Evolutionary conservation across 2,888 invertebrate species (phyloP).

Genomic region (Diplazon laetatorius): DNA sequence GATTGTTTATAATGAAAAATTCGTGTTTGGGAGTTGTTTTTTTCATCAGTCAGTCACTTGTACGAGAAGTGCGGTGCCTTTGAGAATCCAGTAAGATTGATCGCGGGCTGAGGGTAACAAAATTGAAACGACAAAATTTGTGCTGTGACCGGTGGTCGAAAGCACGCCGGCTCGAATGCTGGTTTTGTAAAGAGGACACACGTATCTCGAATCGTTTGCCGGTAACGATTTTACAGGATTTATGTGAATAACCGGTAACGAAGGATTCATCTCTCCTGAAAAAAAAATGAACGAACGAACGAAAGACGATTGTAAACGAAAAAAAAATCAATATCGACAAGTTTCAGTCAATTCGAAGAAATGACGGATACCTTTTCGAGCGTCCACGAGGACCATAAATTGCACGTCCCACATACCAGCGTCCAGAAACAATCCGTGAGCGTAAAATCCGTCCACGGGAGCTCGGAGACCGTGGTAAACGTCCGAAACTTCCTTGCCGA

Average conservation of each 20-base stretch:
- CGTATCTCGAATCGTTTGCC: slow-evolving; percentile 86
- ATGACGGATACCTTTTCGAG: slow-evolving; percentile 86
- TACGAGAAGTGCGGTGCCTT: slow-evolving; percentile 93
- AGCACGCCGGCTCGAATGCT: slow-evolving; percentile 92
- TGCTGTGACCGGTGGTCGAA: slow-evolving; percentile 96
- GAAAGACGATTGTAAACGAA: too few relatives aligned
- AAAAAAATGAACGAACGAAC: slow-evolving; percentile 29
- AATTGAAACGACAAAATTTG: slow-evolving; percentile 94
- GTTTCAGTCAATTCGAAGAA: slow-evolving; percentile 40
- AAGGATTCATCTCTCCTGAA: slow-evolving; percentile 89
- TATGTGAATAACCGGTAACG: slow-evolving; percentile 88
- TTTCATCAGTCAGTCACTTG: slow-evolving; percentile 88
- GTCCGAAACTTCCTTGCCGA: slow-evolving; percentile 74
- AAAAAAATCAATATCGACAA: slow-evolving; percentile 40
- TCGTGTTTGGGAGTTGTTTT: neutral
- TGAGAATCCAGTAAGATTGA: slow-evolving; percentile 93
- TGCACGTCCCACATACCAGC: slow-evolving; percentile 93
- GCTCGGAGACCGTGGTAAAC: slow-evolving; percentile 84
- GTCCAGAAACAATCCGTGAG: slow-evolving; percentile 93
- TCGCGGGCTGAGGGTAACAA: slow-evolving; percentile 86
- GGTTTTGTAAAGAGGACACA: slow-evolving; percentile 94
- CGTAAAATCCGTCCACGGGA: slow-evolving; percentile 88
- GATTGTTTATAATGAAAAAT: neutral
- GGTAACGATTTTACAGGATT: slow-evolving; percentile 86
- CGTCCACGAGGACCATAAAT: slow-evolving; percentile 88